Conservation (phyloP, 1,140 invertebrate species). For the Pissodes strobi region DNA sequence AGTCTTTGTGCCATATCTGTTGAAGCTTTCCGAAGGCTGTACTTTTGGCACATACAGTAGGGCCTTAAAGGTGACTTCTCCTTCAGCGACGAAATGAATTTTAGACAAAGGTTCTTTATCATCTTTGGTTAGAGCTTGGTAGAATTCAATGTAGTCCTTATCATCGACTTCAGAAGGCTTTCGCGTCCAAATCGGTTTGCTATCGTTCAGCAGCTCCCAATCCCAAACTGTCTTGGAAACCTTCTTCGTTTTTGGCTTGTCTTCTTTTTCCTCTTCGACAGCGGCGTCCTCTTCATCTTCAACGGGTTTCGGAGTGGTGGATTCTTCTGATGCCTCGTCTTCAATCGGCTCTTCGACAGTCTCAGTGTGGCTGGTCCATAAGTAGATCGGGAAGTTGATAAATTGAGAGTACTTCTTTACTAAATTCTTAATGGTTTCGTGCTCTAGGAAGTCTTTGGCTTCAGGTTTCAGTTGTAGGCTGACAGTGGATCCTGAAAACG, state of each 20-base stretch:
- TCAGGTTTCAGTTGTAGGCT: constrained; percentile 95
- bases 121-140: constrained; percentile 93
- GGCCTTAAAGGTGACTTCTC: constrained; percentile 98
- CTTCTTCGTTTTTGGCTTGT: constrained; percentile 90
- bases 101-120: constrained; percentile 82
- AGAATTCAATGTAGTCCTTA: constrained; percentile 92
- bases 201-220: constrained; percentile 95
- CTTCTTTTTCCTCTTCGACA: constrained; percentile 73
- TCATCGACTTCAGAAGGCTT: constrained; percentile 86
- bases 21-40: constrained; percentile 91
- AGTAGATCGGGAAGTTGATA: constrained; percentile 97
- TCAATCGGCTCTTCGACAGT: constrained; percentile 78
- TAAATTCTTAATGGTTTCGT: constrained; percentile 85
- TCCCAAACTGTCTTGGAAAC: constrained; percentile 96
- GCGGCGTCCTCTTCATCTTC: constrained; percentile 57
- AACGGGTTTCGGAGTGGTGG: constrained; percentile 48
- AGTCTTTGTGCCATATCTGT: constrained; percentile 90
- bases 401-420: constrained; percentile 99
- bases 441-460: constrained; percentile 92
- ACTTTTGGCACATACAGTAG: constrained; percentile 90
- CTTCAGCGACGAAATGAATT: constrained; percentile 97
- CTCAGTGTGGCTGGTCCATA: constrained; percentile 94
- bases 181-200: constrained; percentile 96
- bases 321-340: constrained; percentile 55
- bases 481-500: constrained; percentile 49